Evolutionary conservation across 2,797 vertebrate species (phyloP).

Genomic region (Gymnopithys bicolor): DNA sequence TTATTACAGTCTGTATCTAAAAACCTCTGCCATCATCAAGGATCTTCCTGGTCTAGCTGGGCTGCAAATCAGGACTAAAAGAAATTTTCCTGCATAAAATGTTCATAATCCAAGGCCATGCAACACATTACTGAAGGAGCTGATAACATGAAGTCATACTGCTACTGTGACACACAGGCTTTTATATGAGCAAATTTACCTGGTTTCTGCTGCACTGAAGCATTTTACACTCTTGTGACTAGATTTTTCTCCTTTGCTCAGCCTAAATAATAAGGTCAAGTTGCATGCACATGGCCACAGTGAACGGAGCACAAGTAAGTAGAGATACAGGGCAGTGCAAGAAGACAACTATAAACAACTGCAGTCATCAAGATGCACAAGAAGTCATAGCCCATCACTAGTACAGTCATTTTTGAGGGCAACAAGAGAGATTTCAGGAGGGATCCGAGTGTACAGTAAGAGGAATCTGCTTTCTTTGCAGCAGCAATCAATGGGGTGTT

Average conservation of each 20-base stretch:
- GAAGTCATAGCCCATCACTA: not conserved
- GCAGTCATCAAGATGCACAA: not conserved
- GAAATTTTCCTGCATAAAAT: not conserved
- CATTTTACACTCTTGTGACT: not conserved
- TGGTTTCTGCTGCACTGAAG: not conserved
- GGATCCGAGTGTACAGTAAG: not conserved
- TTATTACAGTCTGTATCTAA: not conserved
- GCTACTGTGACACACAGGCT: not conserved
- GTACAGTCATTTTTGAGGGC: not conserved
- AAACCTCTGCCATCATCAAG: not conserved
- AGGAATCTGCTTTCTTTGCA: not conserved
- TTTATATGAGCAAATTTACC: not conserved
- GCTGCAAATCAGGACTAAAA: not conserved
- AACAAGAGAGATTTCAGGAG: not conserved
- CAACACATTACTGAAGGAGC: not conserved
- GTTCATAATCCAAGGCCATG: not conserved
- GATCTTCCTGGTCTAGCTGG: not conserved
- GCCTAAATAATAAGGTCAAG: not conserved
- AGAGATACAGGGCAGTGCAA: not conserved
- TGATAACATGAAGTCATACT: not conserved
- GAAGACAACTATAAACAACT: not conserved
- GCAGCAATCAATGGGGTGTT: not conserved
- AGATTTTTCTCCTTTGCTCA: not conserved
- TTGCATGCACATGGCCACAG: not conserved
- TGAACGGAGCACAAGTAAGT: not conserved